Evolutionary conservation across 2,888 invertebrate species (phyloP).

Genomic region (Emmelina monodactyla): DNA sequence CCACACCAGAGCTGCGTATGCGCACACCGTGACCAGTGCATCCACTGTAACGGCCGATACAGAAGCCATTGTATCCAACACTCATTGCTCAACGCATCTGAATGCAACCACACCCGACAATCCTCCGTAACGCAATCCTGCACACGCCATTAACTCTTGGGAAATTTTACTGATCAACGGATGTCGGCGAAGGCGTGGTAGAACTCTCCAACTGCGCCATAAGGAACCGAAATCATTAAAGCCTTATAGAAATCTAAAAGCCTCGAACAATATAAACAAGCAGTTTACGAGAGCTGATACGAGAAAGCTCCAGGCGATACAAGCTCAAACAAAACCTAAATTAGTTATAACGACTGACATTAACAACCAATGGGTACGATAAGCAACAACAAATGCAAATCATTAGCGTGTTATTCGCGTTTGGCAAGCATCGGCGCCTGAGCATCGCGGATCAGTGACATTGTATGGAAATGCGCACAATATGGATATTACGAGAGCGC

Average conservation of each 20-base stretch:
- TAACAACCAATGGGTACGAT: background rate
- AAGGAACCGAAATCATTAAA: too few relatives aligned
- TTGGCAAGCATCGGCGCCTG: constrained; percentile 6
- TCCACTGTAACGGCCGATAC: background rate
- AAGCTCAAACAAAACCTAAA: background rate
- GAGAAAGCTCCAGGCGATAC: too few relatives aligned
- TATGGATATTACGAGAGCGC: constrained; percentile 26
- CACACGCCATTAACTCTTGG: constrained; percentile 45
- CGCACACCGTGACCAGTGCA: background rate
- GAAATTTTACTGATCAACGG: constrained; percentile 23
- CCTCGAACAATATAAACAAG: too few relatives aligned
- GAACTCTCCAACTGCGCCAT: too few relatives aligned
- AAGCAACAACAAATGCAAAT: background rate
- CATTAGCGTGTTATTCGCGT: background rate
- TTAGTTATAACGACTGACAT: constrained; percentile 1
- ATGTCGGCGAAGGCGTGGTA: too few relatives aligned
- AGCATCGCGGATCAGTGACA: constrained; percentile 32
- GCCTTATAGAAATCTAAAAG: too few relatives aligned
- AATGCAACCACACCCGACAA: constrained; percentile 43
- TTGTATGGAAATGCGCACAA: constrained; percentile 54
- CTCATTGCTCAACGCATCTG: constrained; percentile 21
- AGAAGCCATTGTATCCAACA: background rate
- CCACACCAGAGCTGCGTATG: too few relatives aligned
- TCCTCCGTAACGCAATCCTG: constrained; percentile 18
- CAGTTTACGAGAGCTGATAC: too few relatives aligned